Evolutionary conservation across 2,113 vertebrate species (phyloP).

Genomic region (rabbit (Oryctolagus cuniculus)): DNA sequence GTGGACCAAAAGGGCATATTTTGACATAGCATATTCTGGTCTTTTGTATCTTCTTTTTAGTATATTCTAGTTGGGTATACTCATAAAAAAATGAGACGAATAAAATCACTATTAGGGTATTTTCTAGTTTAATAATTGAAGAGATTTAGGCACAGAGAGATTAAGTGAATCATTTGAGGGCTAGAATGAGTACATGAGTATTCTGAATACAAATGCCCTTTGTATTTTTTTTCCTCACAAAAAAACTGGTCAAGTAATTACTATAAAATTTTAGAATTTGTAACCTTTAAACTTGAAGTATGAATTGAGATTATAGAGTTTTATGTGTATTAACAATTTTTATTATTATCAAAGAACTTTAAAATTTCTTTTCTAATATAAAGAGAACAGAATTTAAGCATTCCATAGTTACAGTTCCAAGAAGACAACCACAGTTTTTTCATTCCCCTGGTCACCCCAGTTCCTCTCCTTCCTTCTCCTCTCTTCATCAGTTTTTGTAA

Average conservation of each 20-base stretch:
- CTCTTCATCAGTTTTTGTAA: too few relatives aligned
- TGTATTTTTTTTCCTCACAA: neutral
- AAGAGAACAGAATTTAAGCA: too few relatives aligned
- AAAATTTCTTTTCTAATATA: too few relatives aligned
- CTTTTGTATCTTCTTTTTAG: neutral
- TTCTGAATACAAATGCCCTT: neutral
- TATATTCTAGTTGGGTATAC: too few relatives aligned
- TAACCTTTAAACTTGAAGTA: neutral
- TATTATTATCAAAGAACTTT: neutral
- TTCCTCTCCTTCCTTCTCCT: too few relatives aligned
- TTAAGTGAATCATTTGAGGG: slow-evolving; percentile 37
- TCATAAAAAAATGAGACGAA: neutral
- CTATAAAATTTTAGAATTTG: neutral
- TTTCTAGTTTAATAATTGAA: neutral
- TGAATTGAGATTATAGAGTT: neutral
- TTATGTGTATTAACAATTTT: neutral
- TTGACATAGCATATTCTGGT: neutral
- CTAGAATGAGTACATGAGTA: neutral
- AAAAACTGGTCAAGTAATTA: neutral
- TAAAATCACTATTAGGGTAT: neutral
- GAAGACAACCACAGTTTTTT: too few relatives aligned
- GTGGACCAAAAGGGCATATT: neutral
- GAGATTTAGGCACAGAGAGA: neutral
- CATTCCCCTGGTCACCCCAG: too few relatives aligned
- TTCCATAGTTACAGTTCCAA: too few relatives aligned